These are phyloP conservation scores for Helleia helle DNA, from an alignment of 2,888 invertebrate species.

Conservation along the genomic window DNA sequence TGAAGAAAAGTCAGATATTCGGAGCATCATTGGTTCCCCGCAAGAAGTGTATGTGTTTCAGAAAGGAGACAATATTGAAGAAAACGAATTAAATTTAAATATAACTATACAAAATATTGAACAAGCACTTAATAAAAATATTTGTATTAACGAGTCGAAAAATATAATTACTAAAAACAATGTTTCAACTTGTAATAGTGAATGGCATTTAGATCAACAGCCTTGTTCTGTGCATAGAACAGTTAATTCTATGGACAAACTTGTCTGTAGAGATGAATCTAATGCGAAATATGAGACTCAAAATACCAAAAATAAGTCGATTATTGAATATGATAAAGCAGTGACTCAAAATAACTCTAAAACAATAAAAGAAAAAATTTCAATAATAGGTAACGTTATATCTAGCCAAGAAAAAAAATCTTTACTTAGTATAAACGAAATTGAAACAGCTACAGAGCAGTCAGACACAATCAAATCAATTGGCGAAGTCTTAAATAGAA, in stretches of 20 bases:
- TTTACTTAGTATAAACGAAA: too few species aligned
- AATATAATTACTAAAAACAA: slow-evolving; percentile 39
- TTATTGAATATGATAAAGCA: not conserved
- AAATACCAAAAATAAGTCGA: not conserved
- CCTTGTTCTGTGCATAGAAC: slow-evolving; percentile 37
- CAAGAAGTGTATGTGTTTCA: slow-evolving; percentile 37
- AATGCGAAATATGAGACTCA: slow-evolving; percentile 1
- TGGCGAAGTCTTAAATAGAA: not conserved
- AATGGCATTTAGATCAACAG: slow-evolving; percentile 24
- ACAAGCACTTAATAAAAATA: slow-evolving; percentile 1
- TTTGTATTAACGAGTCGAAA: too few species aligned
- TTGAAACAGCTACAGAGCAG: not conserved
- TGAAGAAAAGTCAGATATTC: slow-evolving; percentile 15
- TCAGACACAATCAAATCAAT: not conserved
- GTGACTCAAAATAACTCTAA: not conserved
- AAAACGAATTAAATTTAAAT: slow-evolving; percentile 41
- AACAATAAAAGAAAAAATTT: not conserved
- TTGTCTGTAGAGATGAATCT: slow-evolving; percentile 6
- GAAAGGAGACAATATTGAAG: slow-evolving; percentile 20
- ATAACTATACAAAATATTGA: slow-evolving; percentile 30
- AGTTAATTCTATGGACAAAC: slow-evolving; percentile 19
- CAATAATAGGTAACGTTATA: not conserved
- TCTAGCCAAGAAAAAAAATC: not conserved
- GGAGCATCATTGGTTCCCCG: slow-evolving; percentile 18
- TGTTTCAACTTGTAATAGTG: slow-evolving; percentile 45